Base-by-base conservation (phyloP, 2,888 invertebrate genomes). In the Artemia sp. region DNA sequence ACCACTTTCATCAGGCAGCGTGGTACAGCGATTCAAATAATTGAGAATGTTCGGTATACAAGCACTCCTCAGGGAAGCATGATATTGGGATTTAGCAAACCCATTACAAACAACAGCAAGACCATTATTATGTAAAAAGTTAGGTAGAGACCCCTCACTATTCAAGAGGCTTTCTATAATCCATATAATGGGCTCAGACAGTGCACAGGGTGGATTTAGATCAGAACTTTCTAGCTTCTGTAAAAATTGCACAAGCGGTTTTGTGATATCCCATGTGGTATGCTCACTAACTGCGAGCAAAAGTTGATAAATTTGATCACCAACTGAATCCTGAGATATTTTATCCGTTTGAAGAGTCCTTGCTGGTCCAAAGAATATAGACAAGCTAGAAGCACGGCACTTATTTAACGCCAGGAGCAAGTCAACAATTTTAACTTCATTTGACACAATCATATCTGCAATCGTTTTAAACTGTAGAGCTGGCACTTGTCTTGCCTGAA, bases 381-480 rank as follows among this genome's bases (percentile, higher is more conserved):
- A 85, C 74, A 87, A 81, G 1, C 87, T 85, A 51, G 85, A 85
- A 70, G 86, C 85, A 72, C 84, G 84, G 77, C 90, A 90, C 74
- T 87, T 84, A 12, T 90, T 87, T 66, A 93, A 81, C 1, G 90
- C 86, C 73, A 86, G 86, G 76, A 92, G 85, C 75, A 93, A 82
- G 73, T 88, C 84, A 77, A 88, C 86, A 86, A 93, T 90, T 19
- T 90, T 89, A 1, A 85, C 84, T 71, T 86, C 85, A 75, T 90
- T 85, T 76, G 88, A 86, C 53, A 88, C 76, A 12, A 88, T n/a
- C 64, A 58, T 58, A 24, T 58, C 64, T 19, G 64, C 64, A 58
- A 58, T 58, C 14, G 14, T 58, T 58, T 58, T n/a, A 24, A 58
- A n/a, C 14, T 24, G 64, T n/a, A n/a, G 8, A 2, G 64, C 9